These are phyloP conservation scores for Pelochelys cantorii DNA, from an alignment of 2,797 vertebrate genomes.

Conservation along the genomic window DNA sequence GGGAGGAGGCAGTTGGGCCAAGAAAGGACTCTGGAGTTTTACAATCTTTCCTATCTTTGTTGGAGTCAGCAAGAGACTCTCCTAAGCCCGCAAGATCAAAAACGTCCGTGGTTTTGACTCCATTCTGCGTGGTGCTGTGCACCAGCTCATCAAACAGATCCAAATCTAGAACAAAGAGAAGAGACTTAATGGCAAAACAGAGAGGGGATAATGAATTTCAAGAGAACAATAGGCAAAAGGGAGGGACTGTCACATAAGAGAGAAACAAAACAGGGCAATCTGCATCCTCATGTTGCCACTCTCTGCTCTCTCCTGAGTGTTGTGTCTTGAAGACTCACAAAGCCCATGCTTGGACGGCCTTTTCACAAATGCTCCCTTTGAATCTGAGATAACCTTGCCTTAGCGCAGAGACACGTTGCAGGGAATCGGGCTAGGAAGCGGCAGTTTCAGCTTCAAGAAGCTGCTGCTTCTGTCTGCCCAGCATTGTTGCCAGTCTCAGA, in stretches of 20 bases:
- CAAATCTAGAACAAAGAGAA: constrained; percentile 64
- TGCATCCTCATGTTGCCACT: neutral
- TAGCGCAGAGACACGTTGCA: neutral
- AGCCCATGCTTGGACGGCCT: neutral
- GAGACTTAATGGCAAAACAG: neutral
- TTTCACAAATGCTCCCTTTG: neutral
- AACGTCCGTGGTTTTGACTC: constrained; percentile 83
- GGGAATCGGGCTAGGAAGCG: neutral
- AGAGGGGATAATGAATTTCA: neutral
- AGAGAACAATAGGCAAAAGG: neutral
- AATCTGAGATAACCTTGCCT: neutral
- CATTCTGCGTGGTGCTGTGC: constrained; percentile 82
- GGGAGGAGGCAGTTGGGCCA: constrained; percentile 90
- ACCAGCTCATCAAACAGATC: constrained; percentile 85
- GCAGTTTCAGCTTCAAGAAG: neutral
- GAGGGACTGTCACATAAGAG: neutral
- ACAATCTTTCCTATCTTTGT: constrained; percentile 80
- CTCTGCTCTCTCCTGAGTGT: neutral
- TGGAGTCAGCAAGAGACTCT: constrained; percentile 78
- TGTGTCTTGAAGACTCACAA: neutral
- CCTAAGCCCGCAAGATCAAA: constrained; percentile 85
- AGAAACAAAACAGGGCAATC: neutral
- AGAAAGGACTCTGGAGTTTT: constrained; percentile 93
- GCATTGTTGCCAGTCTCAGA: neutral
- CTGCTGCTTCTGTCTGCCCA: neutral